Percentiles rank a stretch among this genome's conserved stretches.
These are phyloP conservation scores for Vombatus ursinus DNA, from an alignment of 2,113 vertebrate species.

Conservation along the genomic window DNA sequence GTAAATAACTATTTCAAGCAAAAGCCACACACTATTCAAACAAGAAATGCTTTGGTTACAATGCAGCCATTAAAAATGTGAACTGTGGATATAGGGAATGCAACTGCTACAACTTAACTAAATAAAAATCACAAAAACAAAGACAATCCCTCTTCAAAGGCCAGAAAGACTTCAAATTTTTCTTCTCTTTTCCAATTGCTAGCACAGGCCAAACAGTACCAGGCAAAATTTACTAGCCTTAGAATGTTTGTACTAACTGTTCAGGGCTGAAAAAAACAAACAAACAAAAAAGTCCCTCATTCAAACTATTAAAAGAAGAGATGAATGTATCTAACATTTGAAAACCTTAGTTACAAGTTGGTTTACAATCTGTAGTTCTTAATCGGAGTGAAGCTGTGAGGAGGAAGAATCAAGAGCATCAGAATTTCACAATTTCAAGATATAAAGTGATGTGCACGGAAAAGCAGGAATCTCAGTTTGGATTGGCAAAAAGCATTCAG, in stretches of 20 bases:
- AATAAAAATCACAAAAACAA: background rate
- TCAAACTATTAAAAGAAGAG: background rate
- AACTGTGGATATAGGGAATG: background rate
- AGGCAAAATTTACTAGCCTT: background rate
- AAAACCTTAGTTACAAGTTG: background rate
- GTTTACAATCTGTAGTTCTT: background rate
- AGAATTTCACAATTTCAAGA: background rate
- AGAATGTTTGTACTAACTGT: background rate
- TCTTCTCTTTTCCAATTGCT: background rate
- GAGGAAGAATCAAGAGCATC: background rate
- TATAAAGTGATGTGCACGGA: background rate
- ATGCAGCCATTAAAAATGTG: background rate
- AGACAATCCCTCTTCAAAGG: background rate
- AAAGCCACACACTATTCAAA: background rate
- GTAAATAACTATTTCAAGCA: background rate
- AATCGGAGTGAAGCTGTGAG: background rate
- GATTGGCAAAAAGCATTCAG: background rate
- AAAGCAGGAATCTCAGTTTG: background rate
- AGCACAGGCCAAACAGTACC: background rate
- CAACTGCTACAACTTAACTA: background rate
- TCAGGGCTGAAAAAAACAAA: background rate
- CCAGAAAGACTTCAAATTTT: background rate
- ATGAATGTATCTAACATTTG: background rate
- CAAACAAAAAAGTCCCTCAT: background rate
- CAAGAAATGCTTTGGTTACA: background rate